Evolutionary conservation across 2,888 invertebrate species (phyloP).

Genomic region (Bugula neritina): DNA sequence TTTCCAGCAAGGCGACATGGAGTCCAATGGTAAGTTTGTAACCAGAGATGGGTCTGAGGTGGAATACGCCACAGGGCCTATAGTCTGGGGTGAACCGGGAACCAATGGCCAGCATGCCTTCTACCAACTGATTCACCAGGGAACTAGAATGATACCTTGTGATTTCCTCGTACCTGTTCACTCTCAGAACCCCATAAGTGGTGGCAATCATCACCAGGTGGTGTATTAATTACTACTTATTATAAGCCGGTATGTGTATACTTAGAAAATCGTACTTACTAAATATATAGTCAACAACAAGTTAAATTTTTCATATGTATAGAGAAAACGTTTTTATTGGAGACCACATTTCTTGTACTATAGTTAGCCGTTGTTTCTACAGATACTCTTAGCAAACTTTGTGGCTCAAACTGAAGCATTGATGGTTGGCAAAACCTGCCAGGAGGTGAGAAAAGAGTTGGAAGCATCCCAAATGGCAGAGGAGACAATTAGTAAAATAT

Average conservation of each 20-base stretch:
- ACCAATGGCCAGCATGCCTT: slow-evolving; percentile 99
- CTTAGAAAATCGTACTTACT: no score
- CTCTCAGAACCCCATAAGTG: slow-evolving; percentile 78
- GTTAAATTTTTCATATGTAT: no score
- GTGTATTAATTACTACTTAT: no score
- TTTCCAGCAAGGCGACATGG: slow-evolving; percentile 99
- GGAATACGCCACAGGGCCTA: slow-evolving; percentile 64
- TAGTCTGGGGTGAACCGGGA: slow-evolving; percentile 97
- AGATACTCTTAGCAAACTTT: slow-evolving; percentile 90
- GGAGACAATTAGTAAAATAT: slow-evolving; percentile 67
- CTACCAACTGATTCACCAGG: slow-evolving; percentile 97
- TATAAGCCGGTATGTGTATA: no score
- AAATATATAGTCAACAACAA: no score
- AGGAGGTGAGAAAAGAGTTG: slow-evolving; percentile 73
- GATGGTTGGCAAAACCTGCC: slow-evolving; percentile 71
- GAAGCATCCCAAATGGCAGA: slow-evolving; percentile 70
- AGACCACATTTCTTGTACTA: no score
- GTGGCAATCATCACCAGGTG: slow-evolving; percentile 78
- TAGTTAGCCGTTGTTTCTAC: no score
- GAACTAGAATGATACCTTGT: slow-evolving; percentile 79
- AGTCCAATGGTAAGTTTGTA: slow-evolving; percentile 88
- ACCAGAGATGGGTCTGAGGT: slow-evolving; percentile 55
- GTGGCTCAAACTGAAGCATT: slow-evolving; percentile 97
- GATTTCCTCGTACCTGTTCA: slow-evolving; percentile 92
- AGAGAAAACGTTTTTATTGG: no score